Percentiles rank a stretch among this genome's conserved stretches.
phyloP scores from a whole-genome alignment of 2,797 vertebrate species.

The Mallotus villosus region DNA sequence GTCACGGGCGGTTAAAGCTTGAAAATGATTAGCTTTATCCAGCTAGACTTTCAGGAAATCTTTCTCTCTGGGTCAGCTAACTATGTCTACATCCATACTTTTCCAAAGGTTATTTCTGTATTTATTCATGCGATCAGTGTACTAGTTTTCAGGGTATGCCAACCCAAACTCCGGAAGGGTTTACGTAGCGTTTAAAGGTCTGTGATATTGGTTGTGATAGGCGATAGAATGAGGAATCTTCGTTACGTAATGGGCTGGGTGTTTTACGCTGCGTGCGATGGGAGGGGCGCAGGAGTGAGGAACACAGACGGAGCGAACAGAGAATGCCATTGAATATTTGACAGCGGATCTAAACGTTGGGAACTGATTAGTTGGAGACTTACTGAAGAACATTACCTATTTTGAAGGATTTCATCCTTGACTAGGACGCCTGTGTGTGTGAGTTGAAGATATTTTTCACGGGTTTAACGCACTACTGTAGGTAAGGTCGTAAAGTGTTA shows the following conservation, averaged over 20 bases:
- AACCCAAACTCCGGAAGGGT: too few relatives aligned
- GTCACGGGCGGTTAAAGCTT: background rate
- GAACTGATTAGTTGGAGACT: background rate
- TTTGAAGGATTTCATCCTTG: background rate
- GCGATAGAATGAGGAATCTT: background rate
- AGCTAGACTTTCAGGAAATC: background rate
- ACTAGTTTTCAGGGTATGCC: background rate
- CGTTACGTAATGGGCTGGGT: constrained; percentile 69
- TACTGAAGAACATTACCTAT: too few relatives aligned
- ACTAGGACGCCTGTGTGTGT: background rate
- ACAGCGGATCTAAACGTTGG: background rate
- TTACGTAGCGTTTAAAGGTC: background rate
- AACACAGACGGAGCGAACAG: background rate
- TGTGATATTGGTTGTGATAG: background rate
- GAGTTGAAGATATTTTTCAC: background rate
- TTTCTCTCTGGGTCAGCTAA: too few relatives aligned
- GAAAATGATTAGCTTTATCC: too few relatives aligned
- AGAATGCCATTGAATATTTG: background rate
- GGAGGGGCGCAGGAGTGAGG: background rate
- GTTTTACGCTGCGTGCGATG: background rate
- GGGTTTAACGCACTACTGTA: background rate
- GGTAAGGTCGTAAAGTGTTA: background rate
- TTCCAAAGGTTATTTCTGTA: too few relatives aligned
- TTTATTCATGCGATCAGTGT: background rate
- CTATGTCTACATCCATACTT: background rate